A percentile compares a stretch with the other conserved stretches of the same genome.
These are phyloP conservation scores for Tanytarsus gracilentus DNA, from an alignment of 2,888 invertebrate species.

Conservation along the genomic window DNA sequence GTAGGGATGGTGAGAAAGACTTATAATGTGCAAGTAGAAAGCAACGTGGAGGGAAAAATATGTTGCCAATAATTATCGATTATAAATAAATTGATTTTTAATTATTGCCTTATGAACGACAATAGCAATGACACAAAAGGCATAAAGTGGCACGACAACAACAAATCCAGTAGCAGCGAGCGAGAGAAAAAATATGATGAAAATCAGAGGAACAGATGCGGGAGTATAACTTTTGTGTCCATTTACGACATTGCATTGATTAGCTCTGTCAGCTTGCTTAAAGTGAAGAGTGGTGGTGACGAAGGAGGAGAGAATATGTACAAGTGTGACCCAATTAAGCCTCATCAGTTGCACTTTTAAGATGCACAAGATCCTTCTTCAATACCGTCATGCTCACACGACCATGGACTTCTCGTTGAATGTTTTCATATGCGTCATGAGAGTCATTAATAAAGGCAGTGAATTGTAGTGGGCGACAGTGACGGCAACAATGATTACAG, in stretches of 20 bases:
- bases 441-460: slow-evolving; percentile 16
- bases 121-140: slow-evolving; percentile 1
- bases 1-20: not conserved
- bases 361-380: not conserved
- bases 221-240: too few species aligned
- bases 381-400: too few species aligned
- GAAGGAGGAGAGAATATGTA: not conserved
- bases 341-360: not conserved
- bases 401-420: slow-evolving; percentile 13
- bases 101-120: slow-evolving; percentile 23
- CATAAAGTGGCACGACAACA: not conserved
- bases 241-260: too few species aligned
- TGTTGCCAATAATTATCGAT: slow-evolving; percentile 29
- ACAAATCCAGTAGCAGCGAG: not conserved
- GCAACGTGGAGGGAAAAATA: slow-evolving; percentile 15
- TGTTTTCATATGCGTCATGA: slow-evolving; percentile 21
- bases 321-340: slow-evolving; percentile 25
- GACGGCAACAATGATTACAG: too few species aligned
- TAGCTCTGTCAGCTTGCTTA: not conserved
- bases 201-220: not conserved
- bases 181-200: not conserved
- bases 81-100: slow-evolving; percentile 28
- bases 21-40: not conserved
- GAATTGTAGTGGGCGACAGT: not conserved
- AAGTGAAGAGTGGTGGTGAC: not conserved